These are phyloP conservation scores for Cantharis lateralis DNA, from an alignment of 2,888 invertebrate species.

Conservation along the genomic window DNA sequence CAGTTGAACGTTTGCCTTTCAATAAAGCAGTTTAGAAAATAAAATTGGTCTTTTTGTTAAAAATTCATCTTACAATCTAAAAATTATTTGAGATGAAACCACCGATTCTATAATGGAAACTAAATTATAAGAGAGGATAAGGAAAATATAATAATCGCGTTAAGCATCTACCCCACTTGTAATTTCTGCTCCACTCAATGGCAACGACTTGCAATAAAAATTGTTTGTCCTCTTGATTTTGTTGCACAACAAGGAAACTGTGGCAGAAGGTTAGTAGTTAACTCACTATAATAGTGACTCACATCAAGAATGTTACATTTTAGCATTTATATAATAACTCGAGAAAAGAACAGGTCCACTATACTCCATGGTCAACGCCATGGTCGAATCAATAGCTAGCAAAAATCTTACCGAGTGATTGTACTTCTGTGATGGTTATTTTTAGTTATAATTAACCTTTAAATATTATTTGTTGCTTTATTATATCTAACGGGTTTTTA, in stretches of 20 bases:
- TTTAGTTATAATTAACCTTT: slow-evolving; percentile 23
- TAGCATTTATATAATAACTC: background rate
- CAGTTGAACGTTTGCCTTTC: too few relatives aligned
- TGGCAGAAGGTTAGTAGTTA: slow-evolving; percentile 35
- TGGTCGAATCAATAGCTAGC: slow-evolving; percentile 46
- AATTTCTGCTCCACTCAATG: slow-evolving; percentile 44
- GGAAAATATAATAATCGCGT: slow-evolving; percentile 11
- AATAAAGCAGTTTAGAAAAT: too few relatives aligned
- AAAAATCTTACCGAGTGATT: slow-evolving; percentile 21
- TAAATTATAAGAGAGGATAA: background rate
- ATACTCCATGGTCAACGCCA: slow-evolving; percentile 53
- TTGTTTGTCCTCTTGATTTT: slow-evolving; percentile 48
- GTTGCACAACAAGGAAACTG: slow-evolving; percentile 35
- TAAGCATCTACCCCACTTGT: background rate
- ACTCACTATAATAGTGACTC: slow-evolving; percentile 28
- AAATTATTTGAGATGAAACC: too few relatives aligned
- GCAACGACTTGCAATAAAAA: slow-evolving; percentile 48
- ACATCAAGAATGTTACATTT: slow-evolving; percentile 19
- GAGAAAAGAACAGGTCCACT: slow-evolving; percentile 38
- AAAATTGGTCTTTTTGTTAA: too few relatives aligned
- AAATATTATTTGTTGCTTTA: background rate
- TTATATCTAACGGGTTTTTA: background rate
- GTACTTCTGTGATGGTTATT: slow-evolving; percentile 23
- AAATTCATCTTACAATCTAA: too few relatives aligned
- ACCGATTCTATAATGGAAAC: too few relatives aligned